These are phyloP conservation scores for Rousettus leschenaultii DNA, from an alignment of 2,113 vertebrate genomes.

Conservation along the genomic window DNA sequence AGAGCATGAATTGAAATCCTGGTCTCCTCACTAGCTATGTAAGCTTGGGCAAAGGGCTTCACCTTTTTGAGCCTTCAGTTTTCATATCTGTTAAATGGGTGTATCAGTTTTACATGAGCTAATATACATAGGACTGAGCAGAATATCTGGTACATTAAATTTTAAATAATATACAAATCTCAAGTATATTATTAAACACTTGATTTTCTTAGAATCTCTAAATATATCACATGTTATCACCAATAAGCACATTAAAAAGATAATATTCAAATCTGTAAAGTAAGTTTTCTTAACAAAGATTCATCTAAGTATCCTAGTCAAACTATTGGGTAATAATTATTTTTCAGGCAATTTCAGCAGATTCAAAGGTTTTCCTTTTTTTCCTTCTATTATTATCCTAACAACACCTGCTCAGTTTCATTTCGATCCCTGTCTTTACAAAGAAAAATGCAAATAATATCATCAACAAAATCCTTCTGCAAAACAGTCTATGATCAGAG, in stretches of 20 bases:
- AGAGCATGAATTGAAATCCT: slow-evolving; percentile 4
- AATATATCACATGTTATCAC: neutral
- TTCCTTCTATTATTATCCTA: neutral
- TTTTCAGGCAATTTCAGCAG: neutral
- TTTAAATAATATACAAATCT: slow-evolving; percentile 4
- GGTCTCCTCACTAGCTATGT: neutral
- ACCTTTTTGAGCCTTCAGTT: neutral
- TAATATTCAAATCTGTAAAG: neutral
- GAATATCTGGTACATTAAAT: neutral
- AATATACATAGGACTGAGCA: neutral
- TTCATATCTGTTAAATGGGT: neutral
- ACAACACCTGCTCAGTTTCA: slow-evolving; percentile 3
- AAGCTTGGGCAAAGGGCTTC: neutral
- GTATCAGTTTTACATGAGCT: neutral
- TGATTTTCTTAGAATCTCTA: neutral
- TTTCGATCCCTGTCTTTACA: slow-evolving; percentile 28
- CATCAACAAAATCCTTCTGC: slow-evolving; percentile 29
- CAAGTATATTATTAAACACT: neutral
- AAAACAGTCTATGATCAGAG: neutral
- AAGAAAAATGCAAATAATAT: slow-evolving; percentile 19
- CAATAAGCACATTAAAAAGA: neutral
- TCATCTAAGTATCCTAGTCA: neutral
- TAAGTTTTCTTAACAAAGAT: slow-evolving; percentile 6
- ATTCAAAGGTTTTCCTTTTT: slow-evolving; percentile 13
- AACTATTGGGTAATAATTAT: slow-evolving; percentile 32